Percentiles rank a stretch among this genome's conserved stretches.
Evolutionary conservation across 2,888 invertebrate genomes (phyloP).

Genomic region (Eueremaeus valkanovi): DNA sequence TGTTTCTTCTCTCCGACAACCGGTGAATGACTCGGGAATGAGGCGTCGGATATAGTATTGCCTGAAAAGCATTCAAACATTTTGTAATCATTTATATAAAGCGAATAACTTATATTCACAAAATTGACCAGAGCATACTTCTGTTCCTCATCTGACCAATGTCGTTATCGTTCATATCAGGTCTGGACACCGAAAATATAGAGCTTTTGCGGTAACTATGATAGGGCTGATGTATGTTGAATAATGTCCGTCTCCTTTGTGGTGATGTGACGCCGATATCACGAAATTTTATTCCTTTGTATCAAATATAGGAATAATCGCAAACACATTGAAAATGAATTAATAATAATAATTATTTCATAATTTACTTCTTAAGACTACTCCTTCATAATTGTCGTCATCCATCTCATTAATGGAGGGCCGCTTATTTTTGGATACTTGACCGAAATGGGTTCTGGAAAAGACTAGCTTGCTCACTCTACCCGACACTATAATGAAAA

Average conservation of each 20-base stretch:
- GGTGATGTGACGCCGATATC: slow-evolving; percentile 9
- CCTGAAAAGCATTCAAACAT: neutral
- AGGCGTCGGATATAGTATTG: slow-evolving; percentile 22
- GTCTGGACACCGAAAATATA: slow-evolving; percentile 15
- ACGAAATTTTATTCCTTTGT: slow-evolving; percentile 37
- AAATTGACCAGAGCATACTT: neutral
- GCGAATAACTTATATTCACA: no score
- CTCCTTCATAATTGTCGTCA: slow-evolving; percentile 38
- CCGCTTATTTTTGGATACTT: neutral
- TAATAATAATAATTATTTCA: neutral
- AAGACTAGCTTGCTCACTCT: slow-evolving; percentile 10
- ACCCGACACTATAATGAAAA: neutral
- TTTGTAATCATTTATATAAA: no score
- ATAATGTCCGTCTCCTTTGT: slow-evolving; percentile 2
- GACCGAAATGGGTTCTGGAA: slow-evolving; percentile 16
- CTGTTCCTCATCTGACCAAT: neutral
- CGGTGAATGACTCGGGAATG: slow-evolving; percentile 9
- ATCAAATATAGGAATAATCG: no score
- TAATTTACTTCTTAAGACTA: slow-evolving; percentile 37
- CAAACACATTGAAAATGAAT: no score
- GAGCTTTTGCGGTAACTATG: neutral
- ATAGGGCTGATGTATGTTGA: slow-evolving; percentile 19
- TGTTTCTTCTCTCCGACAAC: neutral
- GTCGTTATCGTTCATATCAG: neutral
- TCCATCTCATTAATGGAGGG: slow-evolving; percentile 15